Evolutionary conservation across 2,888 invertebrate species (phyloP).

Genomic region (Ommatoiulus sabulosus): DNA sequence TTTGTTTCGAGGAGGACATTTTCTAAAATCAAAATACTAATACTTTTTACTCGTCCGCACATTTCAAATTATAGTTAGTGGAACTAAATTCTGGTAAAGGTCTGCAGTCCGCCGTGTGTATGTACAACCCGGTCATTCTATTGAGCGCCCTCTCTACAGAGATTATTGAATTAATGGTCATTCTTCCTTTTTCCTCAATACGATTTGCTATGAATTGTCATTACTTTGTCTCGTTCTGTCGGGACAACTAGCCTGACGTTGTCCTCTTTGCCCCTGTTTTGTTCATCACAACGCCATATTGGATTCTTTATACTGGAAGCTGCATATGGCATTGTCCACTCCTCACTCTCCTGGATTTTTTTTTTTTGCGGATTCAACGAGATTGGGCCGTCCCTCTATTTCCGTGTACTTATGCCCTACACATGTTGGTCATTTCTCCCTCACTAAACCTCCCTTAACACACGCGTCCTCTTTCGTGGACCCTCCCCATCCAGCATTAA

Average conservation of each 20-base stretch:
- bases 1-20: no score
- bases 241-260: not conserved
- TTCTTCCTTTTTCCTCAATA: not conserved
- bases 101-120: not conserved
- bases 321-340: not conserved
- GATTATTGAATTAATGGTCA: constrained; percentile 11
- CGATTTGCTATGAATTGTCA: not conserved
- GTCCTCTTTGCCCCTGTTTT: not conserved
- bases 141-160: not conserved
- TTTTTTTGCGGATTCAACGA: not conserved
- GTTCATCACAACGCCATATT: not conserved
- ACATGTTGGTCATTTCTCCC: constrained; percentile 32
- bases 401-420: not conserved
- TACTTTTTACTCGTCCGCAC: no score
- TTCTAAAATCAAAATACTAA: no score
- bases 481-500: not conserved
- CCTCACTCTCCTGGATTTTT: not conserved
- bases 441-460: not conserved
- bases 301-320: not conserved
- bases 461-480: not conserved
- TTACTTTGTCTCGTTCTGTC: constrained; percentile 22
- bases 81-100: not conserved
- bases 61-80: no score
- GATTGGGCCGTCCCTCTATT: constrained; percentile 18
- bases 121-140: not conserved